Conservation (phyloP, 2,888 invertebrate genomes). For the Drosophila picticornis region DNA sequence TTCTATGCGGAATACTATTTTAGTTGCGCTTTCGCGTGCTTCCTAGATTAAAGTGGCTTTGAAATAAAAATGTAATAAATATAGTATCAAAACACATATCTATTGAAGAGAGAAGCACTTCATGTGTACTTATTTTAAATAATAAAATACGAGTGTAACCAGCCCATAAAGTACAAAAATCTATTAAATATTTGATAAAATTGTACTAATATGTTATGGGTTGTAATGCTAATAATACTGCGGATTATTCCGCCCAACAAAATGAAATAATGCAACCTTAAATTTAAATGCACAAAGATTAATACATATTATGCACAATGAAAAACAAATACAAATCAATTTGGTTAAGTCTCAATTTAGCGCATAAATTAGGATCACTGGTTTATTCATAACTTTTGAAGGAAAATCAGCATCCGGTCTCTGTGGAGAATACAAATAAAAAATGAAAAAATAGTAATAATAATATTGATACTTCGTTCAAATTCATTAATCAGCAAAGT, state of each 20-base stretch:
- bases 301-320: constrained; percentile 8
- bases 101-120: not conserved
- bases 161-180: not conserved
- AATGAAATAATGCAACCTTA: not conserved
- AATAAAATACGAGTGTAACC: not conserved
- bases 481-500: not conserved
- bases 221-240: not conserved
- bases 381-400: constrained; percentile 3
- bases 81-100: not conserved
- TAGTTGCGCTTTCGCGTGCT: not conserved
- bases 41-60: not conserved
- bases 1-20: not conserved
- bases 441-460: too few species aligned
- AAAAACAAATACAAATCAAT: constrained; percentile 21
- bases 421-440: constrained; percentile 1
- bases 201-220: not conserved
- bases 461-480: constrained; percentile 17
- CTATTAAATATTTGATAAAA: not conserved
- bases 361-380: not conserved
- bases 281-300: constrained; percentile 14
- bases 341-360: constrained; percentile 25
- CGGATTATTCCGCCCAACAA: not conserved
- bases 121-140: constrained; percentile 3
- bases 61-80: not conserved
- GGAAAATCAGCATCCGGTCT: not conserved